phyloP scores from a whole-genome alignment of 2,888 invertebrate species.

The Pardosa pseudoannulata region DNA sequence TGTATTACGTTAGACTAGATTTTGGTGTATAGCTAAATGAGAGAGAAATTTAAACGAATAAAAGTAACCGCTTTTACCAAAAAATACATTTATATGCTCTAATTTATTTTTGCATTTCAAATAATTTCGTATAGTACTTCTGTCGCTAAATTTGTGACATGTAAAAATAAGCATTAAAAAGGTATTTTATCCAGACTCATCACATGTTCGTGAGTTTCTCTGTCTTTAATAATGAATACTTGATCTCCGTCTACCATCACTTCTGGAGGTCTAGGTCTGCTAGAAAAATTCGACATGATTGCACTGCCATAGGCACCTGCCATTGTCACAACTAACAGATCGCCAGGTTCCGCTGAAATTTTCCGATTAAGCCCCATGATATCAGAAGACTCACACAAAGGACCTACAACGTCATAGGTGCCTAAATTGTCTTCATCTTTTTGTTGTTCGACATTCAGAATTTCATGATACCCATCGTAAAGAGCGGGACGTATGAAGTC shows the following conservation, averaged over 20 bases:
- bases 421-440: slow-evolving; percentile 1
- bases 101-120: no score
- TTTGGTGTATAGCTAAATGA: no score
- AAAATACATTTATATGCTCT: no score
- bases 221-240: slow-evolving; percentile 74
- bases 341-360: slow-evolving; percentile 75
- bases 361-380: slow-evolving; percentile 77
- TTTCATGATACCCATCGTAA: slow-evolving; percentile 78
- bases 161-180: no score
- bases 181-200: neutral
- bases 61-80: no score
- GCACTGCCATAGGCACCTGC: slow-evolving; percentile 77
- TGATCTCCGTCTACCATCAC: slow-evolving; percentile 76
- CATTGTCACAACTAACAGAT: slow-evolving; percentile 76
- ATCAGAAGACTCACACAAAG: slow-evolving; percentile 78
- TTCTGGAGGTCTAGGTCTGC: slow-evolving; percentile 77
- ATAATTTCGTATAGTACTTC: no score
- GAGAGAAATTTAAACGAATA: no score
- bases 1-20: no score
- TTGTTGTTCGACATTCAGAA: slow-evolving; percentile 75
- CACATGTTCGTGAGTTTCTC: slow-evolving; percentile 42
- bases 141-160: no score
- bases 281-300: slow-evolving; percentile 78
- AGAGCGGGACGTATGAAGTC: slow-evolving; percentile 78
- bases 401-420: slow-evolving; percentile 78